These are phyloP conservation scores for Zygaena filipendulae DNA, from an alignment of 2,888 invertebrate species.

Conservation along the genomic window DNA sequence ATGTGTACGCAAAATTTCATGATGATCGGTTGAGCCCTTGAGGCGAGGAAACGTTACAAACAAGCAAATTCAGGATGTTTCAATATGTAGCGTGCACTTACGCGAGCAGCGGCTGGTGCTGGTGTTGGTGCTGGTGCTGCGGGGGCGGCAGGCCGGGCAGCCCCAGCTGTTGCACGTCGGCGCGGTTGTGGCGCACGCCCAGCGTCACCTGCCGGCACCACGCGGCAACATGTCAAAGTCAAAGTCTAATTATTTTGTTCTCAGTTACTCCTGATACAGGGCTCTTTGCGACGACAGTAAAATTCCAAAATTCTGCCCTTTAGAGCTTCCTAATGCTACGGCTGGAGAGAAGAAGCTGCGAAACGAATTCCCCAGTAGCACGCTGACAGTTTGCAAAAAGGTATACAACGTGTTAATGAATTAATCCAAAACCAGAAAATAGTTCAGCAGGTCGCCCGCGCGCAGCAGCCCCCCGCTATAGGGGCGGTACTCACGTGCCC, in stretches of 20 bases:
- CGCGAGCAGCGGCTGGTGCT: constrained; percentile 39
- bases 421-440: not conserved
- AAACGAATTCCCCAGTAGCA: too few relatives aligned
- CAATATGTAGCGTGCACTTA: too few relatives aligned
- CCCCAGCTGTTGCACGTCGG: constrained; percentile 47
- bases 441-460: constrained; percentile 87
- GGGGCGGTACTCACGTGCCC: constrained; percentile 87
- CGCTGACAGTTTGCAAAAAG: too few relatives aligned
- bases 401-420: too few relatives aligned
- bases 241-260: not conserved
- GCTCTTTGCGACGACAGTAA: constrained; percentile 82
- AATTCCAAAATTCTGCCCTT: constrained; percentile 79
- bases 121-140: constrained; percentile 31
- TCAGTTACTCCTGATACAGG: too few relatives aligned
- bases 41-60: too few relatives aligned
- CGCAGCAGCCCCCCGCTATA: constrained; percentile 92
- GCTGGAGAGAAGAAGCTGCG: too few relatives aligned
- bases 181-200: constrained; percentile 59
- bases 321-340: too few relatives aligned
- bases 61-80: too few relatives aligned
- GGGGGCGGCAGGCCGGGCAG: constrained; percentile 33
- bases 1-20: too few relatives aligned
- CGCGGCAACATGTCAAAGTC: not conserved
- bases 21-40: too few relatives aligned
- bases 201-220: constrained; percentile 55